phyloP scores from a whole-genome alignment of 2,113 vertebrate genomes.

The Aptenodytes forsteri region DNA sequence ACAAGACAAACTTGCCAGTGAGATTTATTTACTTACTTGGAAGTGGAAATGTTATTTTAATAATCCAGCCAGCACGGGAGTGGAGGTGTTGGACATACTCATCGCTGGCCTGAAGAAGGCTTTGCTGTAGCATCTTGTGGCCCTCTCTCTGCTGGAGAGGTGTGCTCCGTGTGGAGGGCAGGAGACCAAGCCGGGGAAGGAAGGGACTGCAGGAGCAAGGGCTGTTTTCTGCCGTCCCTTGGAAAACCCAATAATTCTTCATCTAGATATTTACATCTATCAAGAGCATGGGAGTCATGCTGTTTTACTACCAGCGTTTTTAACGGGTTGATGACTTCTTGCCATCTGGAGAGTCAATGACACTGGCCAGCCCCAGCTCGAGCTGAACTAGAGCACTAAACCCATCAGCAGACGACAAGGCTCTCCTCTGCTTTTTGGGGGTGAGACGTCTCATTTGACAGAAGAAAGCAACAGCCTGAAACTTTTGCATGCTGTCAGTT shows the following conservation, averaged over 20 bases:
- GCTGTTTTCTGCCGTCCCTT: not conserved
- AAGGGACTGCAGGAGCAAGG: not conserved
- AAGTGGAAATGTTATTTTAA: slow-evolving; percentile 42
- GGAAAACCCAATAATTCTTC: not conserved
- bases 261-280: not conserved
- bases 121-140: not conserved
- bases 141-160: not conserved
- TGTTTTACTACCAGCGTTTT: not conserved
- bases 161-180: not conserved
- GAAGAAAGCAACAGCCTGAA: not conserved
- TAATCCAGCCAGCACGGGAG: slow-evolving; percentile 7
- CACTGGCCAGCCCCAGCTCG: not conserved
- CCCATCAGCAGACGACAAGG: not conserved
- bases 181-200: not conserved
- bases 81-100: not conserved
- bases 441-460: not conserved
- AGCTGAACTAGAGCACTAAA: not conserved
- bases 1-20: slow-evolving; percentile 33
- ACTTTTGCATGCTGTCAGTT: not conserved
- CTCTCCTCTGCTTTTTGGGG: not conserved
- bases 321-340: not conserved
- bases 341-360: not conserved
- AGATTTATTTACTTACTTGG: slow-evolving; percentile 57
- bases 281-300: not conserved
- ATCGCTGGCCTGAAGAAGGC: not conserved